Conservation (phyloP, 1,140 invertebrate species). For the Cardiocondyla obscurior region DNA sequence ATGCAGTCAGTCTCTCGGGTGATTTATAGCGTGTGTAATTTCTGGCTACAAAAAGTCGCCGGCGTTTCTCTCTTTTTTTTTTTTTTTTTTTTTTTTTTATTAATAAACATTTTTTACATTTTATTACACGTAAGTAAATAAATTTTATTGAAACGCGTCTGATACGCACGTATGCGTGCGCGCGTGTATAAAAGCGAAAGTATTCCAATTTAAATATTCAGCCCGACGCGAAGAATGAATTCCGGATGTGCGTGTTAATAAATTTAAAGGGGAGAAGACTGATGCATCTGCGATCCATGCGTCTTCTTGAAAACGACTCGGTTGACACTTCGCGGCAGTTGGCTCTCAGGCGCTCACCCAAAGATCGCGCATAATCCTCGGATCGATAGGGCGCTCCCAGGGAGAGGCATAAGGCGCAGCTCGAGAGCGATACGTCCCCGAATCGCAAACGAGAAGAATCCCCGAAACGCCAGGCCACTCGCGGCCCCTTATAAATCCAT, state of each 20-base stretch:
- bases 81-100: too few species aligned
- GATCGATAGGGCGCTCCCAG: slow-evolving; percentile 5
- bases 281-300: slow-evolving; percentile 14
- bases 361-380: slow-evolving; percentile 37
- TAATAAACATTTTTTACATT: too few species aligned
- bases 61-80: not conserved
- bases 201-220: not conserved
- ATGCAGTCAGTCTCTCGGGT: not conserved
- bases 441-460: slow-evolving; percentile 75
- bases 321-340: slow-evolving; percentile 25
- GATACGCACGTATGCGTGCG: too few species aligned
- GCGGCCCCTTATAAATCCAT: slow-evolving; percentile 80
- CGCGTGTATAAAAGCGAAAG: too few species aligned
- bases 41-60: not conserved
- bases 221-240: not conserved
- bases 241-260: not conserved
- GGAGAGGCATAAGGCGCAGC: slow-evolving; percentile 45
- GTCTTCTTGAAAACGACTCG: slow-evolving; percentile 31
- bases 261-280: not conserved
- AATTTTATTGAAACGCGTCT: too few species aligned
- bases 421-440: slow-evolving; percentile 51
- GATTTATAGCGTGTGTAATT: not conserved
- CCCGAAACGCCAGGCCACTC: slow-evolving; percentile 74
- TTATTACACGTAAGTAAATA: too few species aligned
- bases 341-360: slow-evolving; percentile 12